Evolutionary conservation across 2,888 invertebrate species (phyloP), one percentile per base, ranked within the genome.

Genomic region (Hyppa rectilinea): DNA sequence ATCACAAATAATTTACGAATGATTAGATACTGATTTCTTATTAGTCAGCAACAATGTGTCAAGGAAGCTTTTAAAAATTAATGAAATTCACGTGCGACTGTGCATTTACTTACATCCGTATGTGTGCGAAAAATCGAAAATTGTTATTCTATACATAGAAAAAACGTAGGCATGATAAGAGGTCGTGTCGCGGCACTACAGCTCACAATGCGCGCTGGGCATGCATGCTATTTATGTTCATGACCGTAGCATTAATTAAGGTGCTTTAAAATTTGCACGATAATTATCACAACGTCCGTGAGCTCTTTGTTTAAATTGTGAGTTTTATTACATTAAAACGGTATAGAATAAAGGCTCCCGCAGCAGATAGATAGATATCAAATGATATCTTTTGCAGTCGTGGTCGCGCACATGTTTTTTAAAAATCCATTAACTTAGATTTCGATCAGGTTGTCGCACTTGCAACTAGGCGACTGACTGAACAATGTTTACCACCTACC

Each of bases 211-310:
- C 53, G 53, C 36, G 74, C 64, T 52, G 64, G 52, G 61, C 70
- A 75, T 66, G 70, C 71, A 61, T 34, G 64, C 72, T 83, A 86
- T 84, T 78, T 81, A 71, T 64, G 80, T 71, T 70, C 78, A 83
- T 83, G 75, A 85, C 75, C 73, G 59, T 72, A 66, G 68, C 53
- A 76, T 78, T 85, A 78, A 86, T 85, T 86, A 80, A 86, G 81
- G 81, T 71, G 79, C 65, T 78, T 81, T 58, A 72, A 81, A 85
- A 61, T 78, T 82, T 75, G 70, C 71, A 67, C 71, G 70, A 73
- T 83, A 80, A 83, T 83, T 85, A 79, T 69, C 43, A 52, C 9
- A 43, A 74, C 60, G 80, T 75, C 71, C 78, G 71, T 85, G 82
- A 80, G 84, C 76, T 76, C 75, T 75, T 85, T 82, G 78, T 80